These are phyloP conservation scores for Esox niger DNA, from an alignment of 2,113 vertebrate species.

Conservation along the genomic window DNA sequence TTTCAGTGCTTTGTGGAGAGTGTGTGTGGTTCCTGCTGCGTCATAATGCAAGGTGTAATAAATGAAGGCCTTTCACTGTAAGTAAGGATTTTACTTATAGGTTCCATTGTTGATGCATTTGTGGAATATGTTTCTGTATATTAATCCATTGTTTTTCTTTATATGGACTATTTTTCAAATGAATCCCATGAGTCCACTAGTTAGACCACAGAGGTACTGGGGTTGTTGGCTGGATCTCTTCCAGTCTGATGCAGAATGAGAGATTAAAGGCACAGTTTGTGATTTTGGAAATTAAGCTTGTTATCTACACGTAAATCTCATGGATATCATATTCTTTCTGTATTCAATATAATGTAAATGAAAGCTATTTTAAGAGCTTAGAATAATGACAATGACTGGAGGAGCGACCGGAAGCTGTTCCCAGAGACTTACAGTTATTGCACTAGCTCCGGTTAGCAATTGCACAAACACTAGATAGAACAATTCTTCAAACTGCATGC, in stretches of 20 bases:
- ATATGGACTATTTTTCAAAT: constrained; percentile 35
- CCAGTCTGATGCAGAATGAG: background rate
- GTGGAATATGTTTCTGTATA: background rate
- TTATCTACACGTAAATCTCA: too few species aligned
- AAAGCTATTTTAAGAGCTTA: too few species aligned
- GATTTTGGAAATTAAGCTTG: too few species aligned
- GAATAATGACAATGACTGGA: too few species aligned
- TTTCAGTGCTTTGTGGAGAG: constrained; percentile 17
- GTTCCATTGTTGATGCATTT: background rate
- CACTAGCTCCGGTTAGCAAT: too few species aligned
- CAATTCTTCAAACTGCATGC: too few species aligned
- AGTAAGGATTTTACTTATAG: background rate
- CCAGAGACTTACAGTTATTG: too few species aligned
- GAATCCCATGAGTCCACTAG: constrained; percentile 45
- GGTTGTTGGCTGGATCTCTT: constrained; percentile 7
- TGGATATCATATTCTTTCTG: too few species aligned
- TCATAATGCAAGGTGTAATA: background rate
- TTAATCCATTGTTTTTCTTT: too few species aligned
- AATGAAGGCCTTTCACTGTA: background rate
- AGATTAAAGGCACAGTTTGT: background rate
- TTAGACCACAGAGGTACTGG: background rate
- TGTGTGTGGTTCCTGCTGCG: background rate
- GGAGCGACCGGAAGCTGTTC: too few species aligned
- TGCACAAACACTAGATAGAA: too few species aligned
- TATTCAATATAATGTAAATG: too few species aligned